Evolutionary conservation across 2,888 invertebrate genomes (phyloP).

Genomic region (Agrochola lychnidis): DNA sequence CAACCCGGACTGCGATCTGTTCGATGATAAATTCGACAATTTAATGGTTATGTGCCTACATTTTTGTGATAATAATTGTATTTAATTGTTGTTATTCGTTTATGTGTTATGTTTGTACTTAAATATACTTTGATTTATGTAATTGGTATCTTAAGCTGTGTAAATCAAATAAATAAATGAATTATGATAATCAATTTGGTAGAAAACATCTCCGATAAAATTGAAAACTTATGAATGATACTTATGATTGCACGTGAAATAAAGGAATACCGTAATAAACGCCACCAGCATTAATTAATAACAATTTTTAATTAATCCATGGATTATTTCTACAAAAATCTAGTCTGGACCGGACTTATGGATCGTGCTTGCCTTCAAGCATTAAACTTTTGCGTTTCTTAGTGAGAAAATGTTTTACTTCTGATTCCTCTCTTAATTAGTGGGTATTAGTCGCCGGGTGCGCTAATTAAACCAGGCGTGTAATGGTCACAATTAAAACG

Average conservation of each 20-base stretch:
- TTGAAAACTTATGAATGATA: not conserved
- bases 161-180: too few relatives aligned
- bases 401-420: slow-evolving; percentile 62
- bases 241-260: not conserved
- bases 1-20: too few relatives aligned
- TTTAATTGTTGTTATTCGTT: too few relatives aligned
- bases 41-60: too few relatives aligned
- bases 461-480: slow-evolving; percentile 71
- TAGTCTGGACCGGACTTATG: not conserved
- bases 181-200: not conserved
- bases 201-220: not conserved
- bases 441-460: slow-evolving; percentile 66
- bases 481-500: slow-evolving; percentile 74
- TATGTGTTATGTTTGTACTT: too few relatives aligned
- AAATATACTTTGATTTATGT: too few relatives aligned
- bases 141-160: too few relatives aligned
- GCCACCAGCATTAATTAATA: not conserved
- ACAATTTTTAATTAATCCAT: not conserved
- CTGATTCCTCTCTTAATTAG: slow-evolving; percentile 68
- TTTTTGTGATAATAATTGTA: too few relatives aligned
- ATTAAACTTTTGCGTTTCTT: slow-evolving; percentile 56
- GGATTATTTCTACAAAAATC: slow-evolving; percentile 20
- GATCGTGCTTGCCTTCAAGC: slow-evolving; percentile 10
- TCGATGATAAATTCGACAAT: too few relatives aligned
- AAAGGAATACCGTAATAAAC: not conserved